phyloP scores from a whole-genome alignment of 2,888 invertebrate species.

The Apamea epomidion region DNA sequence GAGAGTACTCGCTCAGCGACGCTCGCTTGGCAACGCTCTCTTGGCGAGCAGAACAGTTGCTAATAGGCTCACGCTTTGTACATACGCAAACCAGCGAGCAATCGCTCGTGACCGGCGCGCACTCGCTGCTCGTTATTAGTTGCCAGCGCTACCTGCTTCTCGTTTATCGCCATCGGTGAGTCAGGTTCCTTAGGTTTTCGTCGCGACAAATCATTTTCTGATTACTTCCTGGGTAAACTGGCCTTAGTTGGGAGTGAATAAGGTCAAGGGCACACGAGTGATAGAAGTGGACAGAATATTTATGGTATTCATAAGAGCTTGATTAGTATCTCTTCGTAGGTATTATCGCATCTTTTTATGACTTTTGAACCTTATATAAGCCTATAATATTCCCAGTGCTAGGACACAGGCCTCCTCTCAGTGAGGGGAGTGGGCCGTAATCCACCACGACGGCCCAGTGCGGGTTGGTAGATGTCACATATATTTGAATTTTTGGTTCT shows the following conservation, averaged over 20 bases:
- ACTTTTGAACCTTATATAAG: not conserved
- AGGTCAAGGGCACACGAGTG: not conserved
- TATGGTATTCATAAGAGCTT: not conserved
- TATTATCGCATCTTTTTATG: not conserved
- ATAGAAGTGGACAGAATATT: not conserved
- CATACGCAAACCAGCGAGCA: not conserved
- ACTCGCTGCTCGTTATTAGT: not conserved
- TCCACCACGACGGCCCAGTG: not conserved
- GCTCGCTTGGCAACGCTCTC: not conserved
- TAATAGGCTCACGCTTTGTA: not conserved
- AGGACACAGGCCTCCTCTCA: not conserved
- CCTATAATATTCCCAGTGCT: not conserved
- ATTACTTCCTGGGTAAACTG: not conserved
- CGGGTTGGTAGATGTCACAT: too few relatives aligned
- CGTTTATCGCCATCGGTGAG: not conserved
- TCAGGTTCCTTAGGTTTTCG: not conserved
- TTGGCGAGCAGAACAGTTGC: not conserved
- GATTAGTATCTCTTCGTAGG: not conserved
- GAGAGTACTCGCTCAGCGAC: too few relatives aligned
- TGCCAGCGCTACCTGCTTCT: not conserved
- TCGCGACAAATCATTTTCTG: not conserved
- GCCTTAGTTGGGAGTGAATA: not conserved
- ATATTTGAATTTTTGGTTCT: not conserved
- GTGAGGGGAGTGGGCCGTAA: too few relatives aligned
- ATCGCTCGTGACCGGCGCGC: not conserved